These are phyloP conservation scores for Fregata magnificens DNA, from an alignment of 2,113 vertebrate genomes.

Conservation along the genomic window DNA sequence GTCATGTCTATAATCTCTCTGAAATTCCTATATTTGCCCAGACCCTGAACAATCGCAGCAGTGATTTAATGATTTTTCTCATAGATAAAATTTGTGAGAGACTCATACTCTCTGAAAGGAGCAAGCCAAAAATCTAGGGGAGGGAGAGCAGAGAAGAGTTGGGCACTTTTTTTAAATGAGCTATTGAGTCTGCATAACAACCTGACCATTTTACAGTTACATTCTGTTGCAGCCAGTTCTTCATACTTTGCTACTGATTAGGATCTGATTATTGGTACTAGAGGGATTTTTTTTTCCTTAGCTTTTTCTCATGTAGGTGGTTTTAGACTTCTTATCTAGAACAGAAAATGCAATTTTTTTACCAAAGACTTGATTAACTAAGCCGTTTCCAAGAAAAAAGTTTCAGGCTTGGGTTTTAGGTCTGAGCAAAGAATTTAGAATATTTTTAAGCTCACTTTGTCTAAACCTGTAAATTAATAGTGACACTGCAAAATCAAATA, in stretches of 20 bases:
- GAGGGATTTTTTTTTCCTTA: neutral
- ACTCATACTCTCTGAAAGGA: neutral
- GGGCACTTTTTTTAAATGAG: neutral
- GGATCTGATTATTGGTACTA: neutral
- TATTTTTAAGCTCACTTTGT: neutral
- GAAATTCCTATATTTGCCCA: neutral
- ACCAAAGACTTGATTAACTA: neutral
- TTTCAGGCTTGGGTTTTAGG: neutral
- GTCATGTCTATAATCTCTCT: neutral
- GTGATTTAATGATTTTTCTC: neutral
- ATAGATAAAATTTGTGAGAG: neutral
- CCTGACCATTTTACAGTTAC: neutral
- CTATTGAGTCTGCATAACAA: neutral
- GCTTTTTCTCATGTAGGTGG: neutral
- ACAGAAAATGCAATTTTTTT: neutral
- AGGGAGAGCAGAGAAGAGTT: neutral
- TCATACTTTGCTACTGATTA: neutral
- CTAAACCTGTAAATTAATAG: neutral
- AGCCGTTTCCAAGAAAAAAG: neutral
- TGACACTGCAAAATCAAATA: neutral
- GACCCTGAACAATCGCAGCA: neutral
- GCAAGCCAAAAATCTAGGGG: neutral
- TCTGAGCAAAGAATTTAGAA: neutral
- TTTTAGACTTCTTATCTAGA: neutral
- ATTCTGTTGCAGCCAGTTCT: neutral